A percentile compares a stretch with the other conserved stretches of the same genome.
Evolutionary conservation across 2,888 invertebrate genomes (phyloP).

Genomic region (Hedychridium roseum): DNA sequence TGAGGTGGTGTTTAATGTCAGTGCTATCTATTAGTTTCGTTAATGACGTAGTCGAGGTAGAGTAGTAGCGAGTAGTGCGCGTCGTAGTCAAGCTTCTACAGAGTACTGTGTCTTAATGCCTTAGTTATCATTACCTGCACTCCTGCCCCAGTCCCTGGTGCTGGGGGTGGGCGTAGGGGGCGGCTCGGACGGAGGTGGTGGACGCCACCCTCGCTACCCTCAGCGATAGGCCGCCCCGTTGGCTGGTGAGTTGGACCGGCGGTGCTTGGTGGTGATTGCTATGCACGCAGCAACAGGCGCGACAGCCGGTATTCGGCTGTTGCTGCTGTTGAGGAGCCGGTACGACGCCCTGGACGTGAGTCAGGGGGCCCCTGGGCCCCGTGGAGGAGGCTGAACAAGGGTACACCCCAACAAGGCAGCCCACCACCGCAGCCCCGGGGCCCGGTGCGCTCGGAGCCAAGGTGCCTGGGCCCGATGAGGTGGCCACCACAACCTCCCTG

Average conservation of each 20-base stretch:
- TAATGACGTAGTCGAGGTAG: not conserved
- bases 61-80: constrained; percentile 18
- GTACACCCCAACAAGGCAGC: constrained; percentile 62
- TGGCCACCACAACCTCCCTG: constrained; percentile 55
- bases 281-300: constrained; percentile 60
- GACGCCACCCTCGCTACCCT: constrained; percentile 65
- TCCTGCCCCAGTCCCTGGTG: constrained; percentile 62
- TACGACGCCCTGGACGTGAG: constrained; percentile 43
- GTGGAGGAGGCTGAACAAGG: constrained; percentile 59
- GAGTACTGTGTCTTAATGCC: constrained; percentile 32
- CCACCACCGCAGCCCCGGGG: constrained; percentile 61
- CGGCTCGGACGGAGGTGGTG: constrained; percentile 64
- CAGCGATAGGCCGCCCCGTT: constrained; percentile 62
- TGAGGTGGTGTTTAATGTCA: too few relatives aligned
- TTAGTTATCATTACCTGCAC: constrained; percentile 57
- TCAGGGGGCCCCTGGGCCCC: constrained; percentile 59
- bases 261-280: constrained; percentile 52
- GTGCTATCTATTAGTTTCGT: too few relatives aligned
- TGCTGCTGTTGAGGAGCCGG: constrained; percentile 40
- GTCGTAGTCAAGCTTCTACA: constrained; percentile 41
- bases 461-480: constrained; percentile 52
- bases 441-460: constrained; percentile 60
- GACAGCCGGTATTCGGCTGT: constrained; percentile 46
- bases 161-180: constrained; percentile 64
- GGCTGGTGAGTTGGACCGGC: constrained; percentile 59